Base-by-base conservation (phyloP, 1,140 invertebrate species). In the Zophobas morio region DNA sequence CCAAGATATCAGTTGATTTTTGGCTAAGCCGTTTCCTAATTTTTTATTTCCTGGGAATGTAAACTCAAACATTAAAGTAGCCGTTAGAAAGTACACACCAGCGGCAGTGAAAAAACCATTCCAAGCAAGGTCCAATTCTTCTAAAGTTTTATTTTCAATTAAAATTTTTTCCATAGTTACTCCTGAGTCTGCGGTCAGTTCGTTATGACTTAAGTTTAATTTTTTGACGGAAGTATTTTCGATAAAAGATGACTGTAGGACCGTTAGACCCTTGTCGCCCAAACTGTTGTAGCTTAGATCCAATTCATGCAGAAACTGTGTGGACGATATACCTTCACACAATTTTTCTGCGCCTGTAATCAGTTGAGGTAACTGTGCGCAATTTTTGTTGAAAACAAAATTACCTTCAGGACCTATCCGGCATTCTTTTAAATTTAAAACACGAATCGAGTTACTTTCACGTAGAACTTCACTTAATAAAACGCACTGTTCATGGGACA, bases 41-140 rank as follows among this genome's bases (percentile, higher is more conserved):
- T 32, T 54, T 57, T 78, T 80, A 76, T 77, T 76, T 40, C 75
- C 80, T 81, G 56, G 8, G 1, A 77, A 53, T 70, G 39, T 36
- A 66, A 76, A 35, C 46, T 36, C 32, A 46, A 20, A 2, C 1
- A 46, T 47, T 34, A 71, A 2, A 49, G 1, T 71, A 3, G 39
- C 5, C 1, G 34, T 5, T 8, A 70, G 1, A 1, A 20, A 20
- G n/a, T 70, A 32, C 6, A 60, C 6, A 76, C 79, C 76, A 75
- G 75, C 36, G 5, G 82, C 82, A 39, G 82, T 78, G 74, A 76
- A 86, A 2, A 88, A 79, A 63, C 83, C 84, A 78, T 89, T 89
- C 87, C 87, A 88, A 1, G 87, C 87, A 37, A 89, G 79, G 83
- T 89, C 84, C n/a, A 88, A 75, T 46, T 84, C 81, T 37, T 84